Evolutionary conservation across 2,113 vertebrate genomes (phyloP).

Genomic region (Thamnaconus septentrionalis): DNA sequence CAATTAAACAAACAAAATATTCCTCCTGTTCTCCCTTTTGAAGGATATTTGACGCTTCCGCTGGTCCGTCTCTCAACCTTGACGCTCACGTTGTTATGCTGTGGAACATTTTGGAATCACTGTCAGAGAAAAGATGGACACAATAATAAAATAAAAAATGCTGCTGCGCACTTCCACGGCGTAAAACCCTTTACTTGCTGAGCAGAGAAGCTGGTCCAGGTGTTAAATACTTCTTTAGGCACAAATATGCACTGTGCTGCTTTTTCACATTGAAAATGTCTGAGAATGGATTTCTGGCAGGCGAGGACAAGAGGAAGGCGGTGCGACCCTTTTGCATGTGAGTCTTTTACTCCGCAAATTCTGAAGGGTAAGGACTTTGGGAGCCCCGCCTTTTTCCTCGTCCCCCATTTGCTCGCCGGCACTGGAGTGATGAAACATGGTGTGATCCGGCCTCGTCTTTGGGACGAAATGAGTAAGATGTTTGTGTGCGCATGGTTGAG

Average conservation of each 20-base stretch:
- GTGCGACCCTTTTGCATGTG: too few relatives aligned
- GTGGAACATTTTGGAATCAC: conserved; percentile 34
- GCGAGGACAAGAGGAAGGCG: too few relatives aligned
- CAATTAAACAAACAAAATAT: conserved; percentile 48
- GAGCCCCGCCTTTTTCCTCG: too few relatives aligned
- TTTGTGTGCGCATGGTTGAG: conserved; percentile 25
- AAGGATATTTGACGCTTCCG: conserved; percentile 31
- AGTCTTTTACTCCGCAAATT: not conserved
- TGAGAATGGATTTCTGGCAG: too few relatives aligned
- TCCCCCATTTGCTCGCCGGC: too few relatives aligned
- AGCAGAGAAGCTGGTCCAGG: conserved; percentile 16
- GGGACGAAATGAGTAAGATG: conserved; percentile 46
- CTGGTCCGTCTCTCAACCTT: conserved; percentile 43
- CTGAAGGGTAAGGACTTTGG: not conserved
- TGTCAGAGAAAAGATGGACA: conserved; percentile 49
- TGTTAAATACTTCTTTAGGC: conserved; percentile 31
- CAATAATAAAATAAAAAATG: conserved; percentile 4
- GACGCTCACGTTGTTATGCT: conserved; percentile 43
- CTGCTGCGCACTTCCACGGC: too few relatives aligned
- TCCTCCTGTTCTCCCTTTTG: conserved; percentile 21
- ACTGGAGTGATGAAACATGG: not conserved
- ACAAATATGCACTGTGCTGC: not conserved
- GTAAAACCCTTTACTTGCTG: conserved; percentile 28
- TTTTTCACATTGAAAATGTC: not conserved
- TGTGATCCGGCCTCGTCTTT: conserved; percentile 30